Percentiles rank a stretch among this genome's conserved stretches.
These are phyloP conservation scores for Clistopyga incitator DNA, from an alignment of 2,888 invertebrate species.

Conservation along the genomic window DNA sequence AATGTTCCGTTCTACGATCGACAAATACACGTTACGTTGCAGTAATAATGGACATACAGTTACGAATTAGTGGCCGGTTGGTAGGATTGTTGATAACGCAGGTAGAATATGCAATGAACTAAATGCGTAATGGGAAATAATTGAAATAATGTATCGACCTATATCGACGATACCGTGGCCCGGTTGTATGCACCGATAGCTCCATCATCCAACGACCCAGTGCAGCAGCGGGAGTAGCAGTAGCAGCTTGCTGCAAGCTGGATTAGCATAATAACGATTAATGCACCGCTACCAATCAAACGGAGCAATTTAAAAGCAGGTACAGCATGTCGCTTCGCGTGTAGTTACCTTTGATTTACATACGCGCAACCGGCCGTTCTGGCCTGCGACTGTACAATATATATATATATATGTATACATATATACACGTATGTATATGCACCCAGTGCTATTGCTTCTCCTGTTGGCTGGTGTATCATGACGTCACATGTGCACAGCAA, in stretches of 20 bases:
- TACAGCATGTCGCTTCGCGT: constrained; percentile 79
- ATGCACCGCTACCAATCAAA: constrained; percentile 78
- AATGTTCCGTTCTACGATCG: too few species aligned
- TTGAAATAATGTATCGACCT: constrained; percentile 68
- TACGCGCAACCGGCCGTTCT: constrained; percentile 73
- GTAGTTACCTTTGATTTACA: constrained; percentile 82
- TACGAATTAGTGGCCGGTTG: not conserved
- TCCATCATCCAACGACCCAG: constrained; percentile 67
- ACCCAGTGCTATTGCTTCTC: constrained; percentile 36
- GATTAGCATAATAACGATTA: constrained; percentile 74
- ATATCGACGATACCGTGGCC: constrained; percentile 59
- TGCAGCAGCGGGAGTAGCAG: constrained; percentile 60
- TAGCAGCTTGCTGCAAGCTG: constrained; percentile 41
- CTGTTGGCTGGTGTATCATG: constrained; percentile 76
- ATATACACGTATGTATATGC: constrained; percentile 11
- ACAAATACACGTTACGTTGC: not conserved
- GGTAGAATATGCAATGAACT: constrained; percentile 45
- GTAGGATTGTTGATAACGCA: constrained; percentile 31
- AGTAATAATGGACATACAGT: not conserved
- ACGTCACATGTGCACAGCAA: constrained; percentile 80
- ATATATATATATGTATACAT: constrained; percentile 10
- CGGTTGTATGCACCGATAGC: constrained; percentile 62
- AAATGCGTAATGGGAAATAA: constrained; percentile 65
- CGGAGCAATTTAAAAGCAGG: constrained; percentile 81
- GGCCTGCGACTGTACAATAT: constrained; percentile 38